These are phyloP conservation scores for Pangasianodon gigas DNA, from an alignment of 2,113 vertebrate genomes.

Conservation along the genomic window DNA sequence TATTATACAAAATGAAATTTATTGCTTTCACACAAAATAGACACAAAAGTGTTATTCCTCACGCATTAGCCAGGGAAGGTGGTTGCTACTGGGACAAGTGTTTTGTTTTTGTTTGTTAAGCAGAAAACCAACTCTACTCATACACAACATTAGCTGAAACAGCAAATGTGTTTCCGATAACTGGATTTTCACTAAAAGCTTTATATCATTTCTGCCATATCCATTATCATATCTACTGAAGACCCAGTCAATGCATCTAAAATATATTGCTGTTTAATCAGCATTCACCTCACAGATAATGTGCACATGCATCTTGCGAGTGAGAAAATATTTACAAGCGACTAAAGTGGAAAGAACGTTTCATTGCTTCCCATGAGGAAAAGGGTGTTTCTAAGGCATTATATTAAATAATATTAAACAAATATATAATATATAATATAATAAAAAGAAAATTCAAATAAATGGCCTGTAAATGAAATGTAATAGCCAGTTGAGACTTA, in stretches of 20 bases:
- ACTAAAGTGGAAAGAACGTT: not conserved
- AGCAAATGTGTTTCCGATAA: conserved; percentile 62
- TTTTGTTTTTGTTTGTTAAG: conserved; percentile 54
- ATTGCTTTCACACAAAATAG: not conserved
- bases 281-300: conserved; percentile 31
- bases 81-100: not conserved
- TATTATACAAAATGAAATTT: not conserved
- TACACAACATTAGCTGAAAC: conserved; percentile 66
- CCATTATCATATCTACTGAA: conserved; percentile 50
- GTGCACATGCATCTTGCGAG: not conserved
- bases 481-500: not conserved
- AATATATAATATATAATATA: not conserved
- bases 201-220: conserved; percentile 65
- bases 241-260: conserved; percentile 29
- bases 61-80: not conserved
- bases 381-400: not conserved
- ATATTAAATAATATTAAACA: not conserved
- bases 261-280: conserved; percentile 49
- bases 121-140: conserved; percentile 59
- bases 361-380: not conserved
- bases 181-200: conserved; percentile 75
- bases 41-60: not conserved
- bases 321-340: not conserved
- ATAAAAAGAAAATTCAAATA: not conserved
- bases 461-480: not conserved